Evolutionary conservation across 2,113 vertebrate genomes (phyloP).

Genomic region (Aplodontia rufa): DNA sequence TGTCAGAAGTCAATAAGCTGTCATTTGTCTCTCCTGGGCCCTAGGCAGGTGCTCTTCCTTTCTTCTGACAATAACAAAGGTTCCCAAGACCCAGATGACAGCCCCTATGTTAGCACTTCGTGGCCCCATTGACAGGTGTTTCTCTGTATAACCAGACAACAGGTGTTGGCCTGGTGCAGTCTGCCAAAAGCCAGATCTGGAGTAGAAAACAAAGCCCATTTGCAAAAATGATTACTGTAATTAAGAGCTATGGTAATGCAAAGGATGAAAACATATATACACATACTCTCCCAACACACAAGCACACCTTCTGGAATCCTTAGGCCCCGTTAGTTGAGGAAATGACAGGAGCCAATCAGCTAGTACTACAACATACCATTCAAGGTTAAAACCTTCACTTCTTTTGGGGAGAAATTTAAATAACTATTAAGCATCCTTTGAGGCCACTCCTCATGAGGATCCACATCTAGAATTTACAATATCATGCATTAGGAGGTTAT

Average conservation of each 20-base stretch:
- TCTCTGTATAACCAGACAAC: constrained; percentile 80
- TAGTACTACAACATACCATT: background rate
- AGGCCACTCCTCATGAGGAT: background rate
- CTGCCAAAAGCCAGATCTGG: constrained; percentile 72
- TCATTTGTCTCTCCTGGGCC: constrained; percentile 49
- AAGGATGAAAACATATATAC: background rate
- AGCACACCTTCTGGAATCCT: background rate
- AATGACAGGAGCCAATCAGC: background rate
- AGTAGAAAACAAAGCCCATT: constrained; percentile 71
- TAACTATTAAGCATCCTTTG: background rate
- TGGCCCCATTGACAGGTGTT: constrained; percentile 80
- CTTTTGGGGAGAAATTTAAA: background rate
- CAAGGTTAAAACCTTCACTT: background rate
- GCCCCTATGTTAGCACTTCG: constrained; percentile 50
- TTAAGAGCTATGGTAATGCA: constrained; percentile 61
- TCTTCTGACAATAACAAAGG: constrained; percentile 62
- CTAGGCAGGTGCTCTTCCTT: constrained; percentile 75
- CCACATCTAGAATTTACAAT: background rate
- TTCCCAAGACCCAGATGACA: constrained; percentile 71
- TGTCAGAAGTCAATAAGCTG: constrained; percentile 70
- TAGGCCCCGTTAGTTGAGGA: background rate
- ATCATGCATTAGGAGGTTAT: background rate
- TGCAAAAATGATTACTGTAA: constrained; percentile 73
- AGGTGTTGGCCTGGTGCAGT: constrained; percentile 84
- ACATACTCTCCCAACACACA: background rate